Evolutionary conservation across 2,888 invertebrate species (phyloP).

Genomic region (Macrophya alboannulata): DNA sequence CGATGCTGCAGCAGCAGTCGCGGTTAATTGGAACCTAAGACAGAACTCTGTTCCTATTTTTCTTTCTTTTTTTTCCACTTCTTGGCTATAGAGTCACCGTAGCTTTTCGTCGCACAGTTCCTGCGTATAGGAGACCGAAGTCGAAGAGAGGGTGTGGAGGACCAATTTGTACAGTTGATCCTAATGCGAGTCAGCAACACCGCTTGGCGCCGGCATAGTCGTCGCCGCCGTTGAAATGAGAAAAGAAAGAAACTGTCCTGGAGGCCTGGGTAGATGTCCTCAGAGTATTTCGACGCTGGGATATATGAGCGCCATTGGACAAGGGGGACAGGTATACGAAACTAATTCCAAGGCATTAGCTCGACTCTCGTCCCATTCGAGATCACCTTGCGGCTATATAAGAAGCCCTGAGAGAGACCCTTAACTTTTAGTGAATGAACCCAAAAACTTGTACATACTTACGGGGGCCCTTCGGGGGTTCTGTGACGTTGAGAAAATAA

Average conservation of each 20-base stretch:
- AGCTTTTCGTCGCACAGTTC: slow-evolving; percentile 12
- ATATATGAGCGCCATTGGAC: slow-evolving; percentile 48
- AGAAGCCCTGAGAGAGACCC: slow-evolving; percentile 45
- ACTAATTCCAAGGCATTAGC: slow-evolving; percentile 62
- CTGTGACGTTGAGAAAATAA: slow-evolving; percentile 31
- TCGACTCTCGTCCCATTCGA: slow-evolving; percentile 59
- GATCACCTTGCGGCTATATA: slow-evolving; percentile 49
- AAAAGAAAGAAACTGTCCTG: slow-evolving; percentile 37
- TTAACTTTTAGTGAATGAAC: slow-evolving; percentile 57
- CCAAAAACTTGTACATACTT: slow-evolving; percentile 43
- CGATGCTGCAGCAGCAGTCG: slow-evolving; percentile 24
- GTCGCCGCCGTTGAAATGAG: slow-evolving; percentile 32
- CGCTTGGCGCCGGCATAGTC: slow-evolving; percentile 62
- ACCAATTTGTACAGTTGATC: slow-evolving; percentile 68
- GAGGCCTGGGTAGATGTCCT: slow-evolving; percentile 8
- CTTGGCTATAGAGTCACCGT: slow-evolving; percentile 17
- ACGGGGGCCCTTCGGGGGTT: slow-evolving; percentile 28
- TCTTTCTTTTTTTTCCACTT: neutral
- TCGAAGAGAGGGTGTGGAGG: slow-evolving; percentile 45
- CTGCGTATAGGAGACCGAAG: neutral
- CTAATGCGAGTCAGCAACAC: slow-evolving; percentile 63
- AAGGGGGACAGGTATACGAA: slow-evolving; percentile 59
- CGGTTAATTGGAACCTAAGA: slow-evolving; percentile 47
- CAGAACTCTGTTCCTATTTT: slow-evolving; percentile 21
- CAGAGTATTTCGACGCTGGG: slow-evolving; percentile 2